phyloP scores from a whole-genome alignment of 2,888 invertebrate genomes.

The Athrips mouffetella region DNA sequence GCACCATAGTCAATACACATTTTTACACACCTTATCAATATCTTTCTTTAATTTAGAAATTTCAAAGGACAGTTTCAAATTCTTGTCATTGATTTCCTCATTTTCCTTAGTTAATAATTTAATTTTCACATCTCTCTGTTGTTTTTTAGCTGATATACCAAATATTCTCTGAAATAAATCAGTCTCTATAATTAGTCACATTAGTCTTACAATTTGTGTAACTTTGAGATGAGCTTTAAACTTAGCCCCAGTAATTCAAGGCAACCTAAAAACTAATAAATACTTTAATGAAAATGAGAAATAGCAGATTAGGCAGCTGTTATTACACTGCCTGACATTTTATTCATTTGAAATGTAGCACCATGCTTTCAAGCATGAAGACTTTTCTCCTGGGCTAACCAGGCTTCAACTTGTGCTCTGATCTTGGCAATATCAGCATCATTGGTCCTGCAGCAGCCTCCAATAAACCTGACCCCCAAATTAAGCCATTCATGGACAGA shows the following conservation, averaged over 20 bases:
- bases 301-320: no score
- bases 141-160: constrained; percentile 53
- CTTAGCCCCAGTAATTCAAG: no score
- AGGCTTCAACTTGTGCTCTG: constrained; percentile 38
- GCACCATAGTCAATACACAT: not conserved
- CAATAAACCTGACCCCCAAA: constrained; percentile 87
- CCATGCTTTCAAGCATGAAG: no score
- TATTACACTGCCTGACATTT: no score
- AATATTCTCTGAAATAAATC: constrained; percentile 60
- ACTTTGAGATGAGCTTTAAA: no score
- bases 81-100: constrained; percentile 47
- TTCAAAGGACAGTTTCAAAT: constrained; percentile 48
- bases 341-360: no score
- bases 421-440: constrained; percentile 86
- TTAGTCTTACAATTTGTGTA: no score
- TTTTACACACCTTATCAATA: constrained; percentile 52
- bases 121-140: constrained; percentile 51
- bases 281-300: no score
- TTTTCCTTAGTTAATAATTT: constrained; percentile 47
- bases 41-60: constrained; percentile 56
- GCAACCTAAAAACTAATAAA: no score
- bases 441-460: constrained; percentile 94
- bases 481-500: constrained; percentile 88
- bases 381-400: constrained; percentile 28
- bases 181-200: not conserved